phyloP scores from a whole-genome alignment of 2,888 invertebrate genomes.

The Pandemis heparana region DNA sequence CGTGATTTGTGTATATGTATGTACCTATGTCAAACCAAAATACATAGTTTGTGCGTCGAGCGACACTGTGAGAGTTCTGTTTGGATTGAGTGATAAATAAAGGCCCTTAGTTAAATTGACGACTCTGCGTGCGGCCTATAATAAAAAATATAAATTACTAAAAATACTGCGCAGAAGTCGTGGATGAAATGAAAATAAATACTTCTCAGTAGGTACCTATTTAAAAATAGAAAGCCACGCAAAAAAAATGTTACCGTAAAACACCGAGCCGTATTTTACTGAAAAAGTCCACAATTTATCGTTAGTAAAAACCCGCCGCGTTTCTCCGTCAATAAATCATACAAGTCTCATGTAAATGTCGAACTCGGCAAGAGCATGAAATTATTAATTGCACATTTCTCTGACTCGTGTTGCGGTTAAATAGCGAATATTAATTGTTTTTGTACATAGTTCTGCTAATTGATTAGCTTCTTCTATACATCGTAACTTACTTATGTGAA shows the following conservation, averaged over 20 bases:
- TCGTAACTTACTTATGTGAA: not conserved
- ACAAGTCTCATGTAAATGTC: slow-evolving; percentile 61
- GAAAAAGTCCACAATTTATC: slow-evolving; percentile 16
- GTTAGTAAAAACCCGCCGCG: not conserved
- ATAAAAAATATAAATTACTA: no score
- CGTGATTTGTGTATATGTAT: no score
- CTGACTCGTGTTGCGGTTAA: slow-evolving; percentile 44
- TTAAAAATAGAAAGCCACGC: not conserved
- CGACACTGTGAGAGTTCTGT: no score
- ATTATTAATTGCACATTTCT: slow-evolving; percentile 59
- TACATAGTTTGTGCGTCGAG: no score
- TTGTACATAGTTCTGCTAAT: not conserved
- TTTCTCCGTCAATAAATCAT: slow-evolving; percentile 51
- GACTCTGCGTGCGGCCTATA: no score
- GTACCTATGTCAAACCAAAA: no score
- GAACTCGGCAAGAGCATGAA: slow-evolving; percentile 54
- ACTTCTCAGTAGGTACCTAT: no score
- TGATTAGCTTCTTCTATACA: not conserved
- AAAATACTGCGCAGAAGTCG: no score
- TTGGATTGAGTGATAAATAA: no score
- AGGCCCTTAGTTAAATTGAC: no score
- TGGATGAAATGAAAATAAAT: not conserved
- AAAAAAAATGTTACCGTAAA: not conserved
- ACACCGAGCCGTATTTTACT: not conserved
- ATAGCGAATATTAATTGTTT: slow-evolving; percentile 29